Evolutionary conservation across 2,797 vertebrate genomes (phyloP).

Genomic region (Scarus forsteni): DNA sequence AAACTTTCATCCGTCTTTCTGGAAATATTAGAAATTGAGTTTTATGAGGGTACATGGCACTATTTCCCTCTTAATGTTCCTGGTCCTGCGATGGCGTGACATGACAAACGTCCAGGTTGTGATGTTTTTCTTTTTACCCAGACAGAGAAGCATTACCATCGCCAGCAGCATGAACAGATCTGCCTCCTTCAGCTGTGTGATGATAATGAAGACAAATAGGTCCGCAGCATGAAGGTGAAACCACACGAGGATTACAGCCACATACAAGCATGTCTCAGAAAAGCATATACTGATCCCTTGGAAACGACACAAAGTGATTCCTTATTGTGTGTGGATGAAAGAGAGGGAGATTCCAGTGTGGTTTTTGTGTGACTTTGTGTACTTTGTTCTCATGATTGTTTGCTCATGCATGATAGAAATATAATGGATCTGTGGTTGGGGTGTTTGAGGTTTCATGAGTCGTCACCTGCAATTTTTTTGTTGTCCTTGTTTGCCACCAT

Average conservation of each 20-base stretch:
- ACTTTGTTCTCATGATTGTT: constrained; percentile 42
- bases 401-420: constrained; percentile 23
- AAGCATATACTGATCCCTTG: constrained; percentile 22
- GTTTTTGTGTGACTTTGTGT: constrained; percentile 34
- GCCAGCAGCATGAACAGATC: constrained; percentile 67
- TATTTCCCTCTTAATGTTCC: constrained; percentile 43
- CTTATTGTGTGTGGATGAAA: constrained; percentile 28
- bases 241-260: constrained; percentile 65
- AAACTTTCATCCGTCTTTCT: constrained; percentile 19
- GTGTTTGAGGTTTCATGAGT: constrained; percentile 21
- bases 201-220: constrained; percentile 80
- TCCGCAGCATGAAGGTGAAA: constrained; percentile 68
- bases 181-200: constrained; percentile 67
- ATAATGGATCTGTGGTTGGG: constrained; percentile 1
- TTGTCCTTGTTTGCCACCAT: constrained; percentile 7
- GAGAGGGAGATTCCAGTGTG: constrained; percentile 28
- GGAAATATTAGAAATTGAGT: constrained; percentile 48
- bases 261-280: constrained; percentile 34
- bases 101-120: constrained; percentile 66
- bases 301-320: constrained; percentile 37
- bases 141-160: constrained; percentile 64
- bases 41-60: constrained; percentile 27
- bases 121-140: constrained; percentile 59
- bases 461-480: constrained; percentile 8
- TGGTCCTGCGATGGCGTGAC: constrained; percentile 39